Percentiles rank a stretch among this genome's conserved stretches.
These are phyloP conservation scores for Darevskia nairensis DNA, from an alignment of 2,797 vertebrate species.

Conservation along the genomic window DNA sequence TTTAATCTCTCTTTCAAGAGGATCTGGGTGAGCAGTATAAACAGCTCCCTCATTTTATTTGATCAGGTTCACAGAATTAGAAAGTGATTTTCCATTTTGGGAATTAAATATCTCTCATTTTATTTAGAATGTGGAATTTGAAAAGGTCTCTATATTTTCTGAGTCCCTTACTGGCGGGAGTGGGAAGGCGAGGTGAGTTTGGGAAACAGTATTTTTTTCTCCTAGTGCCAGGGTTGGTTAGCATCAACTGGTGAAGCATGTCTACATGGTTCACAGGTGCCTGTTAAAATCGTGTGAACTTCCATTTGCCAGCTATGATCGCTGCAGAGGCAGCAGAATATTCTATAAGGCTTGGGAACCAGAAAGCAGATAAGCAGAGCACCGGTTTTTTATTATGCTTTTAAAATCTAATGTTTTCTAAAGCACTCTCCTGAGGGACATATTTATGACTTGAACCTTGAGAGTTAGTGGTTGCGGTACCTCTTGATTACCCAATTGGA, in stretches of 20 bases:
- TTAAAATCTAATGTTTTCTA: constrained; percentile 22
- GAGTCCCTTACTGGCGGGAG: neutral
- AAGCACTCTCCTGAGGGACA: constrained; percentile 2
- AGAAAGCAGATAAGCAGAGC: constrained; percentile 21
- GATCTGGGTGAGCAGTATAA: constrained; percentile 56
- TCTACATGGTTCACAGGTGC: neutral
- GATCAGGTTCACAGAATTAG: constrained; percentile 33
- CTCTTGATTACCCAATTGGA: constrained; percentile 1
- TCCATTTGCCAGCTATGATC: neutral
- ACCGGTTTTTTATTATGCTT: constrained; percentile 5
- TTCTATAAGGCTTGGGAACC: neutral
- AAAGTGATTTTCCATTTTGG: constrained; percentile 26
- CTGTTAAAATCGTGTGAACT: neutral
- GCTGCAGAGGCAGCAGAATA: neutral
- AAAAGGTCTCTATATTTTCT: neutral
- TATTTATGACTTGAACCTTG: constrained; percentile 22
- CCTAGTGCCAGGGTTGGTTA: fast-evolving
- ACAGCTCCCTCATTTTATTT: constrained; percentile 43
- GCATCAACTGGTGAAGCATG: neutral
- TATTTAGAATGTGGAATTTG: constrained; percentile 25
- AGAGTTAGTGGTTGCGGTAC: neutral
- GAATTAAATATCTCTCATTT: constrained; percentile 21
- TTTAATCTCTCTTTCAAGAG: constrained; percentile 57
- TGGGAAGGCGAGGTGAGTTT: neutral
- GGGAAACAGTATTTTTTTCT: neutral